Conservation (phyloP, 2,797 vertebrate genomes). For the Leptatherina wallacei region DNA sequence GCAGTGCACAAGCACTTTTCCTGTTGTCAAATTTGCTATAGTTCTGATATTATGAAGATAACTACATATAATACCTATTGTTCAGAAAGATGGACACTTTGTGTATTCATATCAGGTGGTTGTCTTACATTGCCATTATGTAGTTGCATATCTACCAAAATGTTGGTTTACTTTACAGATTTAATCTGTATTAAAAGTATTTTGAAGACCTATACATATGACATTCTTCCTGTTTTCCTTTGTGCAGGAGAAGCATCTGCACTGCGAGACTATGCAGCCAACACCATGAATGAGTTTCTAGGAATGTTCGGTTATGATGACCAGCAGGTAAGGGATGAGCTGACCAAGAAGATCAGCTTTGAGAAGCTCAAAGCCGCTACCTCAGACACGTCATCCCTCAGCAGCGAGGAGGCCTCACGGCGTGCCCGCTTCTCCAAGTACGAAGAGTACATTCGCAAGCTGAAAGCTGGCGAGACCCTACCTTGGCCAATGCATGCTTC, state of each 20-base stretch:
- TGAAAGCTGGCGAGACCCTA: conserved; percentile 94
- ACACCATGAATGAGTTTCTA: conserved; percentile 97
- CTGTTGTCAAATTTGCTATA: conserved; percentile 46
- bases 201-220: neutral
- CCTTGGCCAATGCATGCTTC: conserved; percentile 89
- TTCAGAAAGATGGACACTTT: conserved; percentile 2
- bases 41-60: conserved; percentile 28
- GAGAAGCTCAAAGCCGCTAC: conserved; percentile 93
- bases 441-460: conserved; percentile 97
- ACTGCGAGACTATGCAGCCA: conserved; percentile 96
- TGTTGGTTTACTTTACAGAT: conserved; percentile 30
- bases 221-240: conserved; percentile 43
- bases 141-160: conserved; percentile 10
- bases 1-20: conserved; percentile 59
- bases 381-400: conserved; percentile 86
- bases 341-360: conserved; percentile 97
- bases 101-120: conserved; percentile 4
- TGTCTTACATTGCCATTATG: conserved; percentile 3
- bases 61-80: neutral
- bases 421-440: conserved; percentile 97
- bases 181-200: conserved; percentile 2
- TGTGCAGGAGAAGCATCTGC: conserved; percentile 90
- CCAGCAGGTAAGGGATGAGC: conserved; percentile 95
- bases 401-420: conserved; percentile 90
- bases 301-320: conserved; percentile 98